phyloP scores from a whole-genome alignment of 1,140 invertebrate species.

The Chrysopa pallens region DNA sequence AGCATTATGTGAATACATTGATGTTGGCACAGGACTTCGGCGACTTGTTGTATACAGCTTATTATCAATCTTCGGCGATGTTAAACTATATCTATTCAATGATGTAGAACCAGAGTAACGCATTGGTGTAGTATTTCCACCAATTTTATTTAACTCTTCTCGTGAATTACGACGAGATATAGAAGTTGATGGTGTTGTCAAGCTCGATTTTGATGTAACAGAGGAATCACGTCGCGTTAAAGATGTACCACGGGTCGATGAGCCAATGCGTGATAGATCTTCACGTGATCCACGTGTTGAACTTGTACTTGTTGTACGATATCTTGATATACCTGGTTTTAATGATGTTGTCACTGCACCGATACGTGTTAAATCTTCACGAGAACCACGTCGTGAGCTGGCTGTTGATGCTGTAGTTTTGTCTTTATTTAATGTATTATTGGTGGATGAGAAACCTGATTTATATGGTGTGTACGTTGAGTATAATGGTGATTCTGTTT shows the following conservation, averaged over 20 bases:
- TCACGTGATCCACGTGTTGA: background rate
- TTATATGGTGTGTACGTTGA: too few relatives aligned
- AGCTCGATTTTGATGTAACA: too few relatives aligned
- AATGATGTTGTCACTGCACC: background rate
- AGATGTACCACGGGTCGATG: background rate
- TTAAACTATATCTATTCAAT: background rate
- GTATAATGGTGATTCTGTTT: too few relatives aligned
- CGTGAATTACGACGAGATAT: too few relatives aligned
- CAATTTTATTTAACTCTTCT: too few relatives aligned
- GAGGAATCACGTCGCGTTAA: too few relatives aligned
- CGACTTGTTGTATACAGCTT: background rate
- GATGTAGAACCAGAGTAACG: background rate
- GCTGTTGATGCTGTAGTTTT: background rate
- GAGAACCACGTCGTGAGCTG: background rate
- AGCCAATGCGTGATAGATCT: background rate
- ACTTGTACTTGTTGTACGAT: background rate
- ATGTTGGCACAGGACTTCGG: background rate
- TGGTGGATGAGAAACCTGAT: too few relatives aligned
- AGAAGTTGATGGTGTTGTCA: too few relatives aligned
- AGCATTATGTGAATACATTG: background rate
- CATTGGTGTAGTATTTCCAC: too few relatives aligned
- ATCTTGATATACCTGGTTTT: too few relatives aligned
- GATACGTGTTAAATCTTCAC: background rate
- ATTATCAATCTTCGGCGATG: background rate
- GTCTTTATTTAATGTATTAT: too few relatives aligned